Evolutionary conservation across 2,113 vertebrate species (phyloP), one percentile per base, ranked within the genome.

Genomic region (Benitochromis conjunctus): DNA sequence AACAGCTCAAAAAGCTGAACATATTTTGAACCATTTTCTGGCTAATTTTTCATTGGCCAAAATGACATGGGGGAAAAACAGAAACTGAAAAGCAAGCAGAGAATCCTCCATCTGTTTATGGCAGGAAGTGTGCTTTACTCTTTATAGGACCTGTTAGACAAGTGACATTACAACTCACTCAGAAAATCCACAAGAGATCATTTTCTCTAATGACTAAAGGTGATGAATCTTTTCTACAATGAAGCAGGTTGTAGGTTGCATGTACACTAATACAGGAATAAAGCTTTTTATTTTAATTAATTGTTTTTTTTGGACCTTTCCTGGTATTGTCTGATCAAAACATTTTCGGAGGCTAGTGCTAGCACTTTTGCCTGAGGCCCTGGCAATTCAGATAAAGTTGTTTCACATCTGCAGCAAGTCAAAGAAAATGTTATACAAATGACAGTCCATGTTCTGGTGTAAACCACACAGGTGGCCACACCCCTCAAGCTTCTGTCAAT

Each of bases 31-130:
- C 71, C 19, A 51, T n/a, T 55, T 77, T 86, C 66, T 62, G 7
- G 53, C 56, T 81, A 38, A 38, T 81, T 79, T 66, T 84, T 53
- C 29, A 46, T 24, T 9, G 41, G 24, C 18, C 60, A 53, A 79
- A 86, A 88, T 56, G 54, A 66, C 87, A 82, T 48, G 26, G 11
- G 10, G 24, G 43, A 83, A 9, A 64, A 83, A 69, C 6, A 64
- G 48, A 83, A 80, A 86, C 86, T 77, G 57, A 84, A 86, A 80
- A 78, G 12, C 51, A 83, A 74, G 53, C 74, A 71, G 21, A 54
- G 31, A 60, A 66, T 79, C 26, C 14, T 51, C 41, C 64, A 46
- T 6, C 57, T 26, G 36, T 78, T 81, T 71, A 31, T 66, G 81
- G 38, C 58, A 76, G 26, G 43, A 43, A 2, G 29, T 48, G 43